Percentiles rank a stretch among this genome's conserved stretches.
Conservation (phyloP, 1,140 invertebrate genomes). For the Sycophaga agraensis region DNA sequence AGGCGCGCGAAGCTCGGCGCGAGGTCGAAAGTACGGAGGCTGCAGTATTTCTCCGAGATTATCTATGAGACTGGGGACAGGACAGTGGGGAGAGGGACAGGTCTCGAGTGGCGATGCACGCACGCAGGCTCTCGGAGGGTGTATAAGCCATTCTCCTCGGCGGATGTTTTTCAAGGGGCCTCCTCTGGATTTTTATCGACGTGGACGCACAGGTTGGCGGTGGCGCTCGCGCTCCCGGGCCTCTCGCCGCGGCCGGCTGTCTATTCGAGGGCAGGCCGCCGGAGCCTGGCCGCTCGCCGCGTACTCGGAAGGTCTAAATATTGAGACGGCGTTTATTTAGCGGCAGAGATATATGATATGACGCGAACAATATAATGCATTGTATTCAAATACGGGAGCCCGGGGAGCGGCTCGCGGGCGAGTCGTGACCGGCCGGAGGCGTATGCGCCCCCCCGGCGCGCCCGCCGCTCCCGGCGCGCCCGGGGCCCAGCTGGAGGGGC, state of each 20-base stretch:
- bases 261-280: too few relatives aligned
- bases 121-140: too few relatives aligned
- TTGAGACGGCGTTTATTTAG: constrained; percentile 59
- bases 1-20: too few relatives aligned
- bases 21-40: too few relatives aligned
- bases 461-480: constrained; percentile 18
- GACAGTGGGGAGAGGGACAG: constrained; percentile 18
- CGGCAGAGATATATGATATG: constrained; percentile 58
- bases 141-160: neutral
- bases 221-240: neutral
- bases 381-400: constrained; percentile 60
- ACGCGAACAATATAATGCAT: constrained; percentile 60
- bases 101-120: neutral
- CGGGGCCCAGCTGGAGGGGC: too few relatives aligned
- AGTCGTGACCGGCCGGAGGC: constrained; percentile 56
- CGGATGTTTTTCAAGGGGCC: neutral
- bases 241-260: too few relatives aligned
- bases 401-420: constrained; percentile 27
- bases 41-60: constrained; percentile 21
- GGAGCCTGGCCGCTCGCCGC: constrained; percentile 30
- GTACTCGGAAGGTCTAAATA: constrained; percentile 54
- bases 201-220: constrained; percentile 33
- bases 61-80: constrained; percentile 7
- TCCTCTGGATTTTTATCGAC: constrained; percentile 28
- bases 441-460: neutral